phyloP scores from a whole-genome alignment of 2,113 vertebrate species.

The Austrofundulus limnaeus region DNA sequence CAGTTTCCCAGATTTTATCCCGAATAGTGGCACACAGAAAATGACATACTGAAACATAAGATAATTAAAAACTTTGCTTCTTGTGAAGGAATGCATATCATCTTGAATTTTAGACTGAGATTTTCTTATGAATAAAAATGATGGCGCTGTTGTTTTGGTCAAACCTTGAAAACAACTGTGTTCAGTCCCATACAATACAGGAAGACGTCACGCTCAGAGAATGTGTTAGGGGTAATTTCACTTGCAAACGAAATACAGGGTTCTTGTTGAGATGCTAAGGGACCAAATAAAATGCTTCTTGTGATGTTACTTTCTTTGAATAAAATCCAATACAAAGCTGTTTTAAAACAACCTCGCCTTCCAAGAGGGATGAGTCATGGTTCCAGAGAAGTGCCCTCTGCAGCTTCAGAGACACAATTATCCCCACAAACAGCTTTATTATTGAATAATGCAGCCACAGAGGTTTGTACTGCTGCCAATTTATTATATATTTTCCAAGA shows the following conservation, averaged over 20 bases:
- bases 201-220: too few relatives aligned
- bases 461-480: conserved; percentile 44
- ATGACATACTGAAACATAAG: not conserved
- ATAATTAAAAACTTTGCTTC: too few relatives aligned
- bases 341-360: conserved; percentile 32
- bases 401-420: conserved; percentile 24
- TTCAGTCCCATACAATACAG: too few relatives aligned
- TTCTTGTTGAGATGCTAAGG: too few relatives aligned
- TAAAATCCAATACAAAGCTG: not conserved
- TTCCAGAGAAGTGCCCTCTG: conserved; percentile 9
- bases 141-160: too few relatives aligned
- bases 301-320: not conserved
- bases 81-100: too few relatives aligned
- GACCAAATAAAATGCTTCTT: not conserved
- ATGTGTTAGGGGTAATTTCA: not conserved
- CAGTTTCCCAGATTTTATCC: not conserved
- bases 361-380: conserved; percentile 50
- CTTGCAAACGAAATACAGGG: not conserved
- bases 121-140: too few relatives aligned
- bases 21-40: not conserved
- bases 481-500: conserved; percentile 43
- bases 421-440: conserved; percentile 18
- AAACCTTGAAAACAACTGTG: too few relatives aligned
- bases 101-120: too few relatives aligned
- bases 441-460: conserved; percentile 53